A percentile compares a stretch with the other conserved stretches of the same genome.
These are phyloP conservation scores for Ceratitis capitata DNA, from an alignment of 1,140 invertebrate species.

Conservation along the genomic window DNA sequence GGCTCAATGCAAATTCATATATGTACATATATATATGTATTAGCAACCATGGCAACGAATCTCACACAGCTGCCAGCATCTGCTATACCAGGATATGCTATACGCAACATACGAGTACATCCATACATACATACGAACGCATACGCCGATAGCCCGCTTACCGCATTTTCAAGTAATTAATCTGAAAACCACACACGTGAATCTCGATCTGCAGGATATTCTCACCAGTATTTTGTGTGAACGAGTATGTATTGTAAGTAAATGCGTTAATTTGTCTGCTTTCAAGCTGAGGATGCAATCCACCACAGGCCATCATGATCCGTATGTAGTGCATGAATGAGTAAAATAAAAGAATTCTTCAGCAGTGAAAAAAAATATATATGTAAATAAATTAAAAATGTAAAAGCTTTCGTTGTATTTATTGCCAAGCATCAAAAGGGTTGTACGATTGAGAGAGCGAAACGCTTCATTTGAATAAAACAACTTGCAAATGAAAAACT, in stretches of 20 bases:
- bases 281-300: background rate
- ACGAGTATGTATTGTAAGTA: too few species aligned
- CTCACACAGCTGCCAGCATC: background rate
- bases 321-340: background rate
- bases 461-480: background rate
- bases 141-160: background rate
- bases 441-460: background rate
- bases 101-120: background rate
- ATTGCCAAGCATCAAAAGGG: background rate
- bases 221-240: slow-evolving; percentile 1
- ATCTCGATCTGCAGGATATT: slow-evolving; percentile 16
- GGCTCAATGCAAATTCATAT: background rate
- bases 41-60: background rate
- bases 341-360: too few species aligned
- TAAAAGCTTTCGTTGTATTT: background rate
- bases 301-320: background rate
- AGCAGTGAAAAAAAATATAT: background rate
- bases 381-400: background rate
- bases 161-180: slow-evolving; percentile 34
- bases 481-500: background rate
- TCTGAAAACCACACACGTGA: slow-evolving; percentile 29
- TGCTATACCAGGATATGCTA: too few species aligned
- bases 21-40: too few species aligned
- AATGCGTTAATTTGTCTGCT: background rate
- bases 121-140: background rate